Base-by-base conservation (phyloP, 2,797 vertebrate species). In the Sebastes trivittatus region DNA sequence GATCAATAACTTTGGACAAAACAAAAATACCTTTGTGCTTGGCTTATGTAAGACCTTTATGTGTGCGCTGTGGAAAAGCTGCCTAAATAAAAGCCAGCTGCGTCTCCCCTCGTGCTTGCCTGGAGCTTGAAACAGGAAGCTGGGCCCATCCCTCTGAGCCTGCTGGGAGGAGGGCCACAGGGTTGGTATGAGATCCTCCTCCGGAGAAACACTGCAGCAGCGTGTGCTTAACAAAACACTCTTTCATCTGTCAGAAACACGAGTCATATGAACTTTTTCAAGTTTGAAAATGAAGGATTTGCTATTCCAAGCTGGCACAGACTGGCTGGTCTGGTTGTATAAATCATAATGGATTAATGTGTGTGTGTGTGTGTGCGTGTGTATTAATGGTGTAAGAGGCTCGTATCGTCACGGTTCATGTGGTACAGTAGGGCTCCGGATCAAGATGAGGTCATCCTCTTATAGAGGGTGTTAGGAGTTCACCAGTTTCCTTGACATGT, bases 71-170 rank as follows among this genome's bases (percentile, higher is more conserved):
- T 58, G 30, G 30, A 78, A 78, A 79, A 82, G 54, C 63, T 76
- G 61, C 76, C 58, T 72, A 89, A 88, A 90, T 81, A 46, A 80
- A 84, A 82, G 30, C 77, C 92, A 88, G 83, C 78, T 90, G 89
- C 74, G 34, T 62, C 64, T 81, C 11, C 23, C 46, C 49, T 69
- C 0, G 1, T 72, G 52, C 38, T 32, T 25, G 69, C 72, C 61
- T 4, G 34, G 69, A 74, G 61, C 65, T 73, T 82, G 38, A 78
- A 92, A 82, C 91, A 87, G 89, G 89, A 91, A 90, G 73, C 77
- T 29, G 54, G 34, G 79, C 60, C 54, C 66, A 32, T 62, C 77
- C 78, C 82, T 80, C 30, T 52, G 66, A 80, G 75, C 81, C 75
- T 80, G 66, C 80, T 87, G 83, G 69, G 82, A 84, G 68, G 34